phyloP scores from a whole-genome alignment of 2,113 vertebrate species.

The Cairina moschata region DNA sequence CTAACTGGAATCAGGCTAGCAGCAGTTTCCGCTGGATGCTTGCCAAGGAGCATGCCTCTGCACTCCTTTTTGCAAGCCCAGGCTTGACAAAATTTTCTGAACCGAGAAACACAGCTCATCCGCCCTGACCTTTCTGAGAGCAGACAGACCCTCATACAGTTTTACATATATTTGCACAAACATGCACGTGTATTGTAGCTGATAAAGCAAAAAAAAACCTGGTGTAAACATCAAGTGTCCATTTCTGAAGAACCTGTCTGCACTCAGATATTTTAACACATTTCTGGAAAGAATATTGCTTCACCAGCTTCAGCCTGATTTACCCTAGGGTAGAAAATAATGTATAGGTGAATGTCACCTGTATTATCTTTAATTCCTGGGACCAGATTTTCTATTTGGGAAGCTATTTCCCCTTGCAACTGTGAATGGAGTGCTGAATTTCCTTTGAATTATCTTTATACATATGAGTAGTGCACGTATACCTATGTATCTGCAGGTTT shows the following conservation, averaged over 20 bases:
- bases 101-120: background rate
- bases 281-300: background rate
- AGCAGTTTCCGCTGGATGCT: background rate
- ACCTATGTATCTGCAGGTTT: background rate
- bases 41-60: background rate
- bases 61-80: background rate
- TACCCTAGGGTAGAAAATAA: background rate
- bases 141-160: background rate
- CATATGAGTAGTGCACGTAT: background rate
- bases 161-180: rapidly evolving
- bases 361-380: background rate
- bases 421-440: background rate
- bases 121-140: background rate
- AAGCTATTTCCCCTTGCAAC: background rate
- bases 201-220: background rate
- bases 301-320: background rate
- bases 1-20: background rate
- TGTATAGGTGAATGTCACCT: background rate
- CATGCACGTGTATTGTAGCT: background rate
- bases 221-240: rapidly evolving
- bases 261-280: background rate
- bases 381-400: background rate
- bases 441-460: background rate
- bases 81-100: background rate
- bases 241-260: background rate